These are phyloP conservation scores for Byasa hedistus DNA, from an alignment of 2,888 invertebrate genomes.

Conservation along the genomic window DNA sequence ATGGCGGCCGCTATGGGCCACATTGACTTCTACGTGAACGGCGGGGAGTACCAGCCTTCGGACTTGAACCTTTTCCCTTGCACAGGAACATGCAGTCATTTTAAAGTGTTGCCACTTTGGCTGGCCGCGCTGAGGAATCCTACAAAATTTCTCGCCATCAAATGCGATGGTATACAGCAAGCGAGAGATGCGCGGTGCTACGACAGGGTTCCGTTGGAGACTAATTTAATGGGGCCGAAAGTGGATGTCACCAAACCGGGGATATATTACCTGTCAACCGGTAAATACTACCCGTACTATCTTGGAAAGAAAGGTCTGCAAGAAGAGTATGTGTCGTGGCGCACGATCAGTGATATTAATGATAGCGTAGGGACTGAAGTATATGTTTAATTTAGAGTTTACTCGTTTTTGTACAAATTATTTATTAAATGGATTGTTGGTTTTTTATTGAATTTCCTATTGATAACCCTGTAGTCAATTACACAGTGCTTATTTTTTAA, in stretches of 20 bases:
- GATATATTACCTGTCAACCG: conserved; percentile 63
- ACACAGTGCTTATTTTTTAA: too few relatives aligned
- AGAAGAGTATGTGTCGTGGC: conserved; percentile 60
- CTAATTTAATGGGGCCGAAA: conserved; percentile 55
- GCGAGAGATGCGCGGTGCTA: conserved; percentile 63
- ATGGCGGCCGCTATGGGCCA: conserved; percentile 71
- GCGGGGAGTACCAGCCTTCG: conserved; percentile 70
- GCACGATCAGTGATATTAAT: conserved; percentile 55
- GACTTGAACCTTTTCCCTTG: conserved; percentile 61
- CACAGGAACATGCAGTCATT: conserved; percentile 67
- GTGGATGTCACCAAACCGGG: conserved; percentile 54
- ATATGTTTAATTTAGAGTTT: conserved; percentile 45
- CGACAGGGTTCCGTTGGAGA: conserved; percentile 47
- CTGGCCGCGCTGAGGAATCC: conserved; percentile 57
- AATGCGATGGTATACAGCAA: conserved; percentile 61
- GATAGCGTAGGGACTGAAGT: conserved; percentile 57
- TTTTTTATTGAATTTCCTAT: neutral
- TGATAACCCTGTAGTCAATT: too few relatives aligned
- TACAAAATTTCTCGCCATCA: conserved; percentile 58
- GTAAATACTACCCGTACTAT: conserved; percentile 59
- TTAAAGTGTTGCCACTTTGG: conserved; percentile 61
- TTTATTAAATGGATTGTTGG: conserved; percentile 4
- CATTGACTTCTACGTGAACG: conserved; percentile 68
- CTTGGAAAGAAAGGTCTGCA: conserved; percentile 61
- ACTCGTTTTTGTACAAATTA: neutral